phyloP scores from a whole-genome alignment of 1,140 invertebrate species.

The Drosophila pandora region DNA sequence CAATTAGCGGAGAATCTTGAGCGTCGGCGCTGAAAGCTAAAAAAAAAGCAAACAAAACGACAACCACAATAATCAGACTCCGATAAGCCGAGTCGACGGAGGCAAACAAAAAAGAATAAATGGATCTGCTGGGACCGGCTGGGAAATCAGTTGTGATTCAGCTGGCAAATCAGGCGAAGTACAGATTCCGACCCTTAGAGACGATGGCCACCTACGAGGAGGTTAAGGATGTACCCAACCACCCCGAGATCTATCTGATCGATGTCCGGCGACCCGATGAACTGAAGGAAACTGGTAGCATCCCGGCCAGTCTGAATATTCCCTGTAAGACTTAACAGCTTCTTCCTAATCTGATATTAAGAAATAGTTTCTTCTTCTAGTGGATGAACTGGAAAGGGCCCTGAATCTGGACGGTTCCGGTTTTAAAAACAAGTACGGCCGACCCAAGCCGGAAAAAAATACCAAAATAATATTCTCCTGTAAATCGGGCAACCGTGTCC shows the following conservation, averaged over 20 bases:
- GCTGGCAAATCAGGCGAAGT: slow-evolving; percentile 32
- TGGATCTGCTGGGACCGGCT: slow-evolving; percentile 28
- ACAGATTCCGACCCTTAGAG: not conserved
- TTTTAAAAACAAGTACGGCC: slow-evolving; percentile 84
- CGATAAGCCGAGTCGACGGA: slow-evolving; percentile 24
- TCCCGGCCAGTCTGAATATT: slow-evolving; percentile 89
- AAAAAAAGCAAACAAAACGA: slow-evolving; percentile 20
- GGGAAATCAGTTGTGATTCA: slow-evolving; percentile 49
- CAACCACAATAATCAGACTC: slow-evolving; percentile 31
- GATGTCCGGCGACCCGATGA: slow-evolving; percentile 88
- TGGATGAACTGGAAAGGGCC: slow-evolving; percentile 66
- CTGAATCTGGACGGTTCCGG: slow-evolving; percentile 83
- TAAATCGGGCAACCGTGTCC: slow-evolving; percentile 84
- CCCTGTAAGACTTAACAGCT: slow-evolving; percentile 85
- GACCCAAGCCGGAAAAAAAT: slow-evolving; percentile 83
- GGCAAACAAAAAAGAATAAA: slow-evolving; percentile 45
- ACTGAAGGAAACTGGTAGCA: slow-evolving; percentile 86
- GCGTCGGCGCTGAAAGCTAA: slow-evolving; percentile 11
- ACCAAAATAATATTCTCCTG: slow-evolving; percentile 85
- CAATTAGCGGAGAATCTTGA: slow-evolving; percentile 8
- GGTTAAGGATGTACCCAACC: slow-evolving; percentile 84
- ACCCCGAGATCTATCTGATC: slow-evolving; percentile 85
- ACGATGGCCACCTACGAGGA: slow-evolving; percentile 84
- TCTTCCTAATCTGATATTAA: not conserved
- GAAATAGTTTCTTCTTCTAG: not conserved